Conservation (phyloP, 2,888 invertebrate species). For the Diloba caeruleocephala region DNA sequence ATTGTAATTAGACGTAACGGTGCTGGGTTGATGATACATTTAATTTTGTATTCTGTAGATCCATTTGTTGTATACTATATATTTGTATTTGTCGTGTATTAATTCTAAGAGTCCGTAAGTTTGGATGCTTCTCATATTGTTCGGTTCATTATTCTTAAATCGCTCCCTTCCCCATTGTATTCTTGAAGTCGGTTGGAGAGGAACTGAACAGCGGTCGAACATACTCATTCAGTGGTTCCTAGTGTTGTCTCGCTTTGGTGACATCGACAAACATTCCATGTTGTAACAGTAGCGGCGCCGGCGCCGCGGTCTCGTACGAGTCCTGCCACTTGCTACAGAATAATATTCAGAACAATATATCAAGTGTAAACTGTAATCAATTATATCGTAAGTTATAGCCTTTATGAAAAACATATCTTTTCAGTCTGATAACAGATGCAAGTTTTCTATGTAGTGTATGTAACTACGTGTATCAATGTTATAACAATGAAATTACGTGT, state of each 20-base stretch:
- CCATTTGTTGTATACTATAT: conserved; percentile 80
- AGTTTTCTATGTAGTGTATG: conserved; percentile 89
- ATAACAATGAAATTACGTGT: conserved; percentile 86
- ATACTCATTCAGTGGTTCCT: conserved; percentile 29
- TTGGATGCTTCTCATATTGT: conserved; percentile 80
- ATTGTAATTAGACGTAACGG: conserved; percentile 86
- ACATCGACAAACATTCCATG: conserved; percentile 85
- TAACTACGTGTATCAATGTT: conserved; percentile 83
- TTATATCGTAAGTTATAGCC: conserved; percentile 85
- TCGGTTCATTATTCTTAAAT: conserved; percentile 78
- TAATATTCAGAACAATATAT: conserved; percentile 84
- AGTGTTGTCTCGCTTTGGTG: conserved; percentile 55
- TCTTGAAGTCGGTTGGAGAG: conserved; percentile 31
- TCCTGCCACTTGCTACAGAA: conserved; percentile 63
- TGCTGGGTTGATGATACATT: conserved; percentile 87
- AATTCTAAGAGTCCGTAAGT: conserved; percentile 77
- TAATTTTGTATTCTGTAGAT: conserved; percentile 83
- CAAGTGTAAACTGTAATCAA: conserved; percentile 76
- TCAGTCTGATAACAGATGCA: conserved; percentile 85
- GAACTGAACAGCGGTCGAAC: conserved; percentile 28
- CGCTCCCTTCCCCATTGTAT: conserved; percentile 43
- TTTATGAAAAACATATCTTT: conserved; percentile 85
- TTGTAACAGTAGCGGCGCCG: conserved; percentile 64
- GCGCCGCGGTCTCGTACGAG: conserved; percentile 24
- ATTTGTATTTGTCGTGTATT: conserved; percentile 82